Evolutionary conservation across 2,797 vertebrate species (phyloP).

Genomic region (Eidolon dupreanum): DNA sequence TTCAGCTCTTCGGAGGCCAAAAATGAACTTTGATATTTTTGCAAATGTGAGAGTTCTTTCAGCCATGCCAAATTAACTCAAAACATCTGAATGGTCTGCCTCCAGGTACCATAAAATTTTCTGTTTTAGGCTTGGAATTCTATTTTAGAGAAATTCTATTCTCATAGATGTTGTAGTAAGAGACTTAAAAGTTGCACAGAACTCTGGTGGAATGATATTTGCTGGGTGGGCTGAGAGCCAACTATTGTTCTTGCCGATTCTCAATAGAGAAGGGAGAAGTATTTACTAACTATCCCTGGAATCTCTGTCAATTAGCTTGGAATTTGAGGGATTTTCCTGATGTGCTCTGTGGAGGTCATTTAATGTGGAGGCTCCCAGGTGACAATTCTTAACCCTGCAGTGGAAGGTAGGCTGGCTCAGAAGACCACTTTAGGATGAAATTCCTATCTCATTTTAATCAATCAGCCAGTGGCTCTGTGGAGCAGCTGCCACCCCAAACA

Average conservation of each 20-base stretch:
- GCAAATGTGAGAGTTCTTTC: slow-evolving; percentile 65
- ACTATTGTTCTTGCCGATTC: slow-evolving; percentile 62
- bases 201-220: neutral
- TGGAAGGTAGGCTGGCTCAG: neutral
- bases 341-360: slow-evolving; percentile 28
- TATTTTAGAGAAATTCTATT: slow-evolving; percentile 22
- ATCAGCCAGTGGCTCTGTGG: neutral
- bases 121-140: slow-evolving; percentile 13
- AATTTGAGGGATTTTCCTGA: slow-evolving; percentile 79
- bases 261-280: slow-evolving; percentile 57
- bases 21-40: slow-evolving; percentile 60
- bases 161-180: neutral
- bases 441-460: neutral
- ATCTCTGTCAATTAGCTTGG: slow-evolving; percentile 74
- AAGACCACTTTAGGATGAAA: neutral
- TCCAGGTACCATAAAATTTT: slow-evolving; percentile 50
- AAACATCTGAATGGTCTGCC: slow-evolving; percentile 55
- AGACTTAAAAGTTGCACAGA: neutral
- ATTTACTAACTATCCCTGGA: slow-evolving; percentile 70
- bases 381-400: slow-evolving; percentile 29
- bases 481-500: neutral
- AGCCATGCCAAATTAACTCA: slow-evolving; percentile 56
- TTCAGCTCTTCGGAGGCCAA: slow-evolving; percentile 57
- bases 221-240: slow-evolving; percentile 50
- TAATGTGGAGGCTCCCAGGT: neutral